Percentiles rank a stretch among this genome's conserved stretches.
These are phyloP conservation scores for Lepus americanus DNA, from an alignment of 2,113 vertebrate species.

Conservation along the genomic window DNA sequence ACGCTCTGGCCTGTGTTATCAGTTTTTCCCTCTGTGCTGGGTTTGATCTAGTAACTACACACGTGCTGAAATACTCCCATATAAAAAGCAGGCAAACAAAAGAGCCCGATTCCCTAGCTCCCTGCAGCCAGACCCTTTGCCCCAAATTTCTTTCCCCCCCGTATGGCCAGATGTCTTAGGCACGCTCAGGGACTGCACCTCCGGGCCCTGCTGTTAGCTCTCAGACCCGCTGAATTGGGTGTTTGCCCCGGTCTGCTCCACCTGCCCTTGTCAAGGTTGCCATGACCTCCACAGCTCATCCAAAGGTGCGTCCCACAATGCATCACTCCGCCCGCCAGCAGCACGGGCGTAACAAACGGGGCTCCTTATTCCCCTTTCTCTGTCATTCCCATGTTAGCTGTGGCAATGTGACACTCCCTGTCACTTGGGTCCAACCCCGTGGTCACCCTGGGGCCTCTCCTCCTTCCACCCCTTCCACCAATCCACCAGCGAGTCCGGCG, in stretches of 20 bases:
- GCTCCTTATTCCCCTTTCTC: too few species aligned
- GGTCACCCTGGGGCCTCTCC: neutral
- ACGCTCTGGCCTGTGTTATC: neutral
- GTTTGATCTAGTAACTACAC: neutral
- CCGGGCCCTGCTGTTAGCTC: neutral
- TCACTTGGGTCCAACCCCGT: neutral
- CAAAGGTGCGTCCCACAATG: neutral
- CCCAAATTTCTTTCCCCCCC: neutral
- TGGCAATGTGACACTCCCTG: neutral
- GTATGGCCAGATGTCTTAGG: neutral
- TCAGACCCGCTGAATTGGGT: neutral
- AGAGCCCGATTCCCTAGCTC: neutral
- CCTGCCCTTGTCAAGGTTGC: neutral
- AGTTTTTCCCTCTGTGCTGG: neutral
- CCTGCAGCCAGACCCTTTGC: neutral
- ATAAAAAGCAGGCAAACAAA: neutral
- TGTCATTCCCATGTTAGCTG: neutral
- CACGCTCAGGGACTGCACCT: neutral
- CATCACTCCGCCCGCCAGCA: accelerated
- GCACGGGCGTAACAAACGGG: too few species aligned
- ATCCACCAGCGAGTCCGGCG: neutral
- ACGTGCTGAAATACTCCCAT: neutral
- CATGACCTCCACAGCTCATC: neutral
- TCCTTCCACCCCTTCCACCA: neutral
- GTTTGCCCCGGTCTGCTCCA: too few species aligned